Evolutionary conservation across 1,140 invertebrate genomes (phyloP).

Genomic region (Helicorthomorpha holstii): DNA sequence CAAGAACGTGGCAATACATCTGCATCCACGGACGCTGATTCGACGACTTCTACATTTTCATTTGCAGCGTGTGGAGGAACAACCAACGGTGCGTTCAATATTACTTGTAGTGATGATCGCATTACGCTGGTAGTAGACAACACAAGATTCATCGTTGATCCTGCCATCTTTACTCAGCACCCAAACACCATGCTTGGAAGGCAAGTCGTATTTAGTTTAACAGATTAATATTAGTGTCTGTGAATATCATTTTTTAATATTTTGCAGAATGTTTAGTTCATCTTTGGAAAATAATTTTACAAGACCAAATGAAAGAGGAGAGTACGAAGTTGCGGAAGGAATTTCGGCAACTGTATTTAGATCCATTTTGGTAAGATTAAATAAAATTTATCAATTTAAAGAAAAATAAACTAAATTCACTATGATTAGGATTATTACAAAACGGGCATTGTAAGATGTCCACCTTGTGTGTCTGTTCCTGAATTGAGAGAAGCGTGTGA

Average conservation of each 20-base stretch:
- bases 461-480: conserved; percentile 65
- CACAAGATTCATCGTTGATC: conserved; percentile 79
- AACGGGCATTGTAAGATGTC: conserved; percentile 70
- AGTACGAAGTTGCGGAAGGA: conserved; percentile 96
- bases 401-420: background rate
- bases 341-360: conserved; percentile 90
- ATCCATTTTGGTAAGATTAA: conserved; percentile 52
- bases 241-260: conserved; percentile 9
- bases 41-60: conserved; percentile 1
- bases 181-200: conserved; percentile 83
- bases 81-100: conserved; percentile 2
- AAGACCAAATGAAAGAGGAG: conserved; percentile 84
- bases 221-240: background rate
- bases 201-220: conserved; percentile 19
- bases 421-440: conserved; percentile 70
- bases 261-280: conserved; percentile 79
- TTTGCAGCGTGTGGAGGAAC: background rate
- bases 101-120: conserved; percentile 40
- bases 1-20: conserved; percentile 21
- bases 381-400: background rate
- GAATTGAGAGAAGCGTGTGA: conserved; percentile 96
- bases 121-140: conserved; percentile 87
- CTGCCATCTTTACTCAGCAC: conserved; percentile 71
- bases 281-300: conserved; percentile 67
- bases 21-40: conserved; percentile 19